Evolutionary conservation across 1,140 invertebrate genomes (phyloP).

Genomic region (Holcopasites calliopsidis): DNA sequence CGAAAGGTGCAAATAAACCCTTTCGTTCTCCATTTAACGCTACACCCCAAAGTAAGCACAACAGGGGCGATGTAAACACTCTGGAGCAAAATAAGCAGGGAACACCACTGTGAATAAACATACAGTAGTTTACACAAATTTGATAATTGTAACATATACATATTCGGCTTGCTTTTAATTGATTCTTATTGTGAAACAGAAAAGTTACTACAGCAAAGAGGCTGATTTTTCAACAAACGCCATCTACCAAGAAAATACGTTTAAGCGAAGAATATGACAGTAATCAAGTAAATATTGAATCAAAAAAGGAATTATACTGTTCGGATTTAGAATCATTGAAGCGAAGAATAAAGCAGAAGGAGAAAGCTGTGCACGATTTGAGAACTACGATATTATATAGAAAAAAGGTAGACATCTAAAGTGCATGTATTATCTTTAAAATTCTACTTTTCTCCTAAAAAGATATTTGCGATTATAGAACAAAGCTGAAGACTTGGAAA

Average conservation of each 20-base stretch:
- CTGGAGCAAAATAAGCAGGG: not conserved
- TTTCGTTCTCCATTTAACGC: conserved; percentile 77
- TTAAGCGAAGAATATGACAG: not conserved
- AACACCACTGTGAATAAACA: conserved; percentile 14
- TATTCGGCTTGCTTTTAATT: not conserved
- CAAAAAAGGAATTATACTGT: not conserved
- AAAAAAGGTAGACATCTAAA: conserved; percentile 47
- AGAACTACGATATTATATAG: conserved; percentile 23
- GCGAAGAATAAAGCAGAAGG: conserved; percentile 11
- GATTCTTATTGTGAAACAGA: not conserved
- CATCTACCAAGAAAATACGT: conserved; percentile 15
- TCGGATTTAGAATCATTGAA: conserved; percentile 15
- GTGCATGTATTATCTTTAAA: too few relatives aligned
- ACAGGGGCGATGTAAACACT: not conserved
- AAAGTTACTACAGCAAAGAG: conserved; percentile 7
- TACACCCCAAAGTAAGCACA: not conserved
- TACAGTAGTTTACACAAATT: not conserved
- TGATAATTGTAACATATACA: not conserved
- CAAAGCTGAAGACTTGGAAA: conserved; percentile 82
- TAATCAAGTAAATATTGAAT: not conserved
- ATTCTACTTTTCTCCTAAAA: too few relatives aligned
- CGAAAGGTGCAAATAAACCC: conserved; percentile 56
- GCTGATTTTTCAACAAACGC: conserved; percentile 5
- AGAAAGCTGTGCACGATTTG: conserved; percentile 5
- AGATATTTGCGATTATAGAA: too few relatives aligned